Evolutionary conservation across 2,113 vertebrate species (phyloP), one percentile per base, ranked within the genome.

Genomic region (Nycticorax nycticorax): DNA sequence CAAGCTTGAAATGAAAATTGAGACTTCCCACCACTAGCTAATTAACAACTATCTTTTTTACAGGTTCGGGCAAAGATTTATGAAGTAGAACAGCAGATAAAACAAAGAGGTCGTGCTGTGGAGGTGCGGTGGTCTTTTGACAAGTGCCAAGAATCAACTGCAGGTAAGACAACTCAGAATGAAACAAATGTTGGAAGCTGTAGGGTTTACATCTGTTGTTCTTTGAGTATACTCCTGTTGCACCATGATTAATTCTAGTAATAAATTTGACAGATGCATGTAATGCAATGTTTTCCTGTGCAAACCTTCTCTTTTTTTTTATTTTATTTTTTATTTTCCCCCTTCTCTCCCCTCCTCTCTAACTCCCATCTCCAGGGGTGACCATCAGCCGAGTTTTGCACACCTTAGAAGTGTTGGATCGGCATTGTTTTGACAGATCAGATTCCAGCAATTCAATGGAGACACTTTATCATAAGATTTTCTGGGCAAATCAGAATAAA

Each of bases 401-500:
- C 89, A 98, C 98, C 1, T 53, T 98, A 60, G 98, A 98, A 69
- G 98, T 98, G 76, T 85, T 98, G 96, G 98, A 98, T 89, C 95
- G 96, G 17, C 98, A 98, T 37, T 98, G 98, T 63, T 98, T 98
- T 88, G 98, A 98, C 94, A 96, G 98, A 92, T 98, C 97, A 6
- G 98, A 98, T 76, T 98, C 98, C 86, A 98, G 98, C 97, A 98
- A 98, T 82, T 98, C 97, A 8, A 97, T 98, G 95, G 98, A 98
- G 87, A 98, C 97, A 0, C 98, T 98, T 80, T 98, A 98, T 76
- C 97, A 98, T 79, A 98, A 98, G 94, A 98, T 98, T 77, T 98
- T 98, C 94, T 97, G 98, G 96, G 90, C 94, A 78, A 98, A 98
- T 86, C 98, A 98, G 92, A 98, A 97, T 92, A 98, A 98, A 93